Percentiles rank a stretch among this genome's conserved stretches.
These are phyloP conservation scores for Archivesica marissinica DNA, from an alignment of 1,140 invertebrate species.

Conservation along the genomic window DNA sequence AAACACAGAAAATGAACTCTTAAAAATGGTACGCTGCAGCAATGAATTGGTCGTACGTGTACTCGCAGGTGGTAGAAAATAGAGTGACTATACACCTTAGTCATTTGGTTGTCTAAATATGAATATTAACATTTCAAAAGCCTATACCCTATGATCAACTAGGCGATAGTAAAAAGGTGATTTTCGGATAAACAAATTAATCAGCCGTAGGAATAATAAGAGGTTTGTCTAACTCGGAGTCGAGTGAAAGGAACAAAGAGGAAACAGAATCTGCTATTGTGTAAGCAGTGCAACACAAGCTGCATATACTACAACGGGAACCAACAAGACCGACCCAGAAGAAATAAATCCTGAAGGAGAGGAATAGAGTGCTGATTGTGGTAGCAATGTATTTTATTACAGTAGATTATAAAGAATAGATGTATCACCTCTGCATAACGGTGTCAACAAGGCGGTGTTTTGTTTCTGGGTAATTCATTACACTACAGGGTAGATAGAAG, in stretches of 20 bases:
- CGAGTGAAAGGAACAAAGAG: conserved; percentile 1
- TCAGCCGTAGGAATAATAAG: neutral
- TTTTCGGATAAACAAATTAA: conserved; percentile 24
- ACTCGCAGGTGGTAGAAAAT: neutral
- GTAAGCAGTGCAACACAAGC: neutral
- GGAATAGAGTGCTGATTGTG: neutral
- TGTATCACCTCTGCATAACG: neutral
- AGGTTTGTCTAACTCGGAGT: neutral
- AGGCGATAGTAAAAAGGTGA: conserved; percentile 5
- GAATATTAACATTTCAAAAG: neutral
- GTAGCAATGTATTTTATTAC: neutral
- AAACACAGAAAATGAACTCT: neutral
- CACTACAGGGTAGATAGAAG: too few species aligned
- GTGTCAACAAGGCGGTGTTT: neutral
- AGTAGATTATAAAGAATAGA: neutral
- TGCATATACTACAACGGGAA: neutral
- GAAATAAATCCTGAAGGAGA: neutral
- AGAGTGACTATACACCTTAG: neutral
- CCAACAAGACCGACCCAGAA: neutral
- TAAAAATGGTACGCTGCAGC: neutral
- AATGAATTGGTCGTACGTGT: neutral
- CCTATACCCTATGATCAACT: neutral
- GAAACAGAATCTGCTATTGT: conserved; percentile 8
- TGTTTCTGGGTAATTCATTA: neutral
- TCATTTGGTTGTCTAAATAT: neutral